Base-by-base conservation (phyloP, 2,797 vertebrate species). In the Anguilla megastoma region DNA sequence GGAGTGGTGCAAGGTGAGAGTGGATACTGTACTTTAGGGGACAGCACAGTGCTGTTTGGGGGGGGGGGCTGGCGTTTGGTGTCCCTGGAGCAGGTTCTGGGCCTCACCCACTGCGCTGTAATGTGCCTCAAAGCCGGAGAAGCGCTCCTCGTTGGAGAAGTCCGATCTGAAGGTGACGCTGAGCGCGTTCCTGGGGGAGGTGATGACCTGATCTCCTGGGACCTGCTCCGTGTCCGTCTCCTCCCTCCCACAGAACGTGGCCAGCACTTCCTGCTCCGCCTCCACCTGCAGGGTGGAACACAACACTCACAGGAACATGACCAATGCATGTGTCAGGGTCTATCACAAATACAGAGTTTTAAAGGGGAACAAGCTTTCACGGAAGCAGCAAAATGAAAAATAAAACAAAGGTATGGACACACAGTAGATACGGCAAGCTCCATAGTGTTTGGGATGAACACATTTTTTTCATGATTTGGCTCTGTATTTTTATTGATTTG, bases 131-230 rank as follows among this genome's bases (percentile, higher is more conserved):
- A 99, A 99, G 1, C 98, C 98, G 0, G 97, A 96, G 95, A 96
- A 97, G 10, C 96, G 95, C 79, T 99, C 97, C 93, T 99, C 98
- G 0, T 99, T 97, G 89, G 98, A 99, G 95, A 99, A 99, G 94
- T 99, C 98, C 0, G 98, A 98, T 88, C 90, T 92, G 94, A 99
- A 99, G 0, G 94, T 93, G 18, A 99, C 82, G 0, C 96, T 96
- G 91, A 99, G 95, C 84, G 93, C 95, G 89, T 95, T 96, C 6
- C 96, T 93, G 0, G 97, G 96, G 16, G 98, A 97, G 0, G 93
- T 91, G 90, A 98, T 95, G 66, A 96, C 90, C 89, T 95, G 95
- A 87, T 95, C 95, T 63, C 94, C 96, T 0, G 98, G 98, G 3
- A 97, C 96, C 87, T 93, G 95, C 90, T 99, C 98, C 0, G 98